Percentiles rank a stretch among this genome's conserved stretches.
Evolutionary conservation across 2,113 vertebrate genomes (phyloP).

Genomic region (Caretta caretta): DNA sequence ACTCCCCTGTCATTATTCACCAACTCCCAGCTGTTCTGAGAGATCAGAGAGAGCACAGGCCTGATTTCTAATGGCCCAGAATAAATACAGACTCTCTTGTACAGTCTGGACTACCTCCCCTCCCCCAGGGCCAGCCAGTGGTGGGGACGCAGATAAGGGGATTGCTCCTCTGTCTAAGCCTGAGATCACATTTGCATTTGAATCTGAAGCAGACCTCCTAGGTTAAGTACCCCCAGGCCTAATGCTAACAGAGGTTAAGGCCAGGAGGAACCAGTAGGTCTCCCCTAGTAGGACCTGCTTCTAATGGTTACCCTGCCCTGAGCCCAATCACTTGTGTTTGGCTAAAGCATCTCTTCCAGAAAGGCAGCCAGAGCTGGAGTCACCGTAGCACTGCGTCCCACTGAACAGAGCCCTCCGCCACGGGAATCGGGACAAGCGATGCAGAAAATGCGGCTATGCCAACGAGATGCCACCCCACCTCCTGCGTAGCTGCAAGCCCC

Average conservation of each 20-base stretch:
- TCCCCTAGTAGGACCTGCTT: background rate
- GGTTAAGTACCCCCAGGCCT: background rate
- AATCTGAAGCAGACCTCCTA: background rate
- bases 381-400: too few species aligned
- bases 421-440: too few species aligned
- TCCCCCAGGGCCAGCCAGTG: background rate
- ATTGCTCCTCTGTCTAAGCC: background rate
- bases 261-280: too few species aligned
- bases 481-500: too few species aligned
- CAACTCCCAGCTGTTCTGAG: background rate
- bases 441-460: too few species aligned
- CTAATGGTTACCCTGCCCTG: too few species aligned
- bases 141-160: background rate
- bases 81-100: background rate
- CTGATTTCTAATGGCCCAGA: background rate
- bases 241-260: background rate
- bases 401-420: too few species aligned
- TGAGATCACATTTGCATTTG: background rate
- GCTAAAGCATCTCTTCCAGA: too few species aligned
- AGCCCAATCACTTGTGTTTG: too few species aligned
- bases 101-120: background rate
- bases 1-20: background rate
- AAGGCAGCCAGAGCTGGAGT: too few species aligned
- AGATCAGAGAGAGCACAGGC: background rate
- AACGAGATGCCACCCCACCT: too few species aligned